Percentiles rank a stretch among this genome's conserved stretches.
These are phyloP conservation scores for Melitaea athalia DNA, from an alignment of 2,888 invertebrate species.

Conservation along the genomic window DNA sequence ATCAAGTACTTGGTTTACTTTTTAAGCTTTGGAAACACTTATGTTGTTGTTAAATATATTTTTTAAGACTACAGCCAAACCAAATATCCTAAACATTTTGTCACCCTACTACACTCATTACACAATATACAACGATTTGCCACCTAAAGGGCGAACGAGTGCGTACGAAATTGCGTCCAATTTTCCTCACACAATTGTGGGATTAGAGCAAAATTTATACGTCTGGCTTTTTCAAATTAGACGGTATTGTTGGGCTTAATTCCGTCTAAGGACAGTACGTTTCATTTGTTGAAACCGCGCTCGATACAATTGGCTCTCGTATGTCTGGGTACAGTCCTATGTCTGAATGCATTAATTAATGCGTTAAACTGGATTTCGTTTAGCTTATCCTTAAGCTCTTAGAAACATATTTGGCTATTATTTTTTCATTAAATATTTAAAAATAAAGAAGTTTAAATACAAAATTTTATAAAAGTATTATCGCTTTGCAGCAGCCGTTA, in stretches of 20 bases:
- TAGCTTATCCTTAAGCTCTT: too few relatives aligned
- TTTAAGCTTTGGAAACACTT: too few relatives aligned
- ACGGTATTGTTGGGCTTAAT: constrained; percentile 63
- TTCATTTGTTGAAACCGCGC: constrained; percentile 58
- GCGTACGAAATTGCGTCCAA: constrained; percentile 70
- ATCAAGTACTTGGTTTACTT: too few relatives aligned
- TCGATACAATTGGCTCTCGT: constrained; percentile 50
- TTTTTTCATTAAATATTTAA: neutral
- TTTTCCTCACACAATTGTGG: constrained; percentile 75
- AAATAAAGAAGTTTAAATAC: neutral
- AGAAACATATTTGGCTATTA: neutral
- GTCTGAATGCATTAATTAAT: constrained; percentile 24
- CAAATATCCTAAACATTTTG: constrained; percentile 16
- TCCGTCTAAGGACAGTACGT: constrained; percentile 61
- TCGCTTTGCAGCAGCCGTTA: constrained; percentile 2
- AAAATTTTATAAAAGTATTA: neutral
- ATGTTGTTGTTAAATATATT: neutral
- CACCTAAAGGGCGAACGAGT: constrained; percentile 56
- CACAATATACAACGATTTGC: constrained; percentile 70
- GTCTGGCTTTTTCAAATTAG: constrained; percentile 81
- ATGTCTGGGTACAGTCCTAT: constrained; percentile 3
- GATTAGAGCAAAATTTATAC: constrained; percentile 77
- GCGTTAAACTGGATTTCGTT: neutral
- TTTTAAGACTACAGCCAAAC: neutral
- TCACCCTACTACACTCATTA: constrained; percentile 53